Base-by-base conservation (phyloP, 2,888 invertebrate genomes). In the Nomada ferruginata region DNA sequence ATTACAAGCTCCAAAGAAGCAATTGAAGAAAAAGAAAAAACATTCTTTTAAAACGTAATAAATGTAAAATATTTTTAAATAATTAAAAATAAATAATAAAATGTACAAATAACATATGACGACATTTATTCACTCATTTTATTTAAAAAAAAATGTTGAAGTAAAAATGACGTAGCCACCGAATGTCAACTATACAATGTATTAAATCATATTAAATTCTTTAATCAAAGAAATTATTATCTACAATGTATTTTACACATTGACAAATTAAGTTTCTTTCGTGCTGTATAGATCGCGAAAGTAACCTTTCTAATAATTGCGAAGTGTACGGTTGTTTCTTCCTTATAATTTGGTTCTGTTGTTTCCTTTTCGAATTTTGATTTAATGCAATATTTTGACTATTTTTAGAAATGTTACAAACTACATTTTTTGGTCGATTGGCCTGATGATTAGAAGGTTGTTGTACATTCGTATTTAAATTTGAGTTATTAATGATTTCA, bases 241-340 rank as follows among this genome's bases (percentile, higher is more conserved):
- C 83, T n/a, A 81, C 77, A 50, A 88, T 85, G 80, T 86, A 84
- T 86, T 97, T 96, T 52, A 98, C 96, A 94, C 98, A 98, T 92
- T 98, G 98, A 47, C 98, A 95, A 68, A 98, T 95, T 64, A 97
- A 94, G 94, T 98, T 98, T 71, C 98, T 95, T 94, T 98, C 98
- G 88, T 97, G 97, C 83, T 96, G 95, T 87, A 98, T 97, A 92
- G 98, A 97, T 76, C 95, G 95, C 66, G 95, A 95, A 74, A 98
- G 94, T 42, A 98, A 93, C 91, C 96, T 96, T 88, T 96, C 96
- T 69, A 97, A 94, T 85, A 97, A 94, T 64, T 87, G 85, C 18
- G 87, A 82, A 55, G 88, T 86, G 2, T 77, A 60, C 3, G 65
- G 75, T 69, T 68, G 79, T 81, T 59, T 85, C 9, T 68, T 65